Evolutionary conservation across 1,140 invertebrate genomes (phyloP), one percentile per base, ranked within the genome.

Genomic region (Leptinotarsa texana): DNA sequence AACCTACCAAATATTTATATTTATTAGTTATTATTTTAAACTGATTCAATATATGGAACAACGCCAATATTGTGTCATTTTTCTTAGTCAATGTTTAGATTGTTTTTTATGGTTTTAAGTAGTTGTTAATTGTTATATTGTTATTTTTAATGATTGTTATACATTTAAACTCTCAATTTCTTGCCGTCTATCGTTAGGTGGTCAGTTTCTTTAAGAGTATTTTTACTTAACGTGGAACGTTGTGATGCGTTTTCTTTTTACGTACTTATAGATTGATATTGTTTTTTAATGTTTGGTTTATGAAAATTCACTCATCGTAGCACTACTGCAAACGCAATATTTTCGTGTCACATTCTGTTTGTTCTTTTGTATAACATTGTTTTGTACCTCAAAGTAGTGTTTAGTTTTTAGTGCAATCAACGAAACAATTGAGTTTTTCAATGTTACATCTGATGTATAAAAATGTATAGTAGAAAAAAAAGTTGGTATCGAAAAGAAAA

Each of bases 41-140:
- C 51, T 57, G 51, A 57, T 17, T 17, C 51, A 57, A 57, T 57
- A 57, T 57, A 18, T 42, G 33, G 33, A 42, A 42, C 15, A 57
- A 57, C 51, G 17, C 51, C 51, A 57, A n/a, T 57, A 57, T 57
- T 76, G 51, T 57, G 51, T 57, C n/a, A 57, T 57, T 57, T 57
- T 57, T 57, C 51, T 57, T 76, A 76, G 75, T 74, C 76, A 77
- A 68, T 75, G 65, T 68, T 75, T 67, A 79, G 47, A 76, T 79
- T 78, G 77, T 78, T 78, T 79, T 77, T 79, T 57, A 75, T 74
- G 75, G 78, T 65, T 73, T 77, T 79, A 72, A 77, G 70, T 79
- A 74, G 74, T 79, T 79, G 73, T 75, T 79, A 74, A 74, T 79
- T 79, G 76, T 77, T 74, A 75, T 69, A 73, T 79, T 79, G 75